These are phyloP conservation scores for Spilosoma lubricipeda DNA, from an alignment of 2,888 invertebrate species.

Conservation along the genomic window DNA sequence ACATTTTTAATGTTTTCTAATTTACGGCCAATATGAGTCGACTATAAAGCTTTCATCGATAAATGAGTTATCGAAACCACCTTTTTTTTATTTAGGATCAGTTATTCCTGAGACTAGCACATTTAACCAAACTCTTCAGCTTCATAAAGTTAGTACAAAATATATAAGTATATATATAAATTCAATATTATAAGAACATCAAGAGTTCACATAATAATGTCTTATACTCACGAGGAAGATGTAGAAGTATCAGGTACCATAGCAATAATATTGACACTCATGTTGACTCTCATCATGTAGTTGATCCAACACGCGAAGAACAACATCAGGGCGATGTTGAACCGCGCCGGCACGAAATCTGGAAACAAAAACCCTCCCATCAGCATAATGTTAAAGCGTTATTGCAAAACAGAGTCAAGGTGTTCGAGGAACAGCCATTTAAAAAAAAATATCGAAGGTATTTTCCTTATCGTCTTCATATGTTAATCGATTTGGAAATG, in stretches of 20 bases:
- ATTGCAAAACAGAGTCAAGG: slow-evolving; percentile 25
- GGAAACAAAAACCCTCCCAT: slow-evolving; percentile 44
- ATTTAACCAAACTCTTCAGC: too few relatives aligned
- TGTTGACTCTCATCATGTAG: slow-evolving; percentile 92
- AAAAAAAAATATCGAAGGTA: slow-evolving; percentile 20
- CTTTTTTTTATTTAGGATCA: too few relatives aligned
- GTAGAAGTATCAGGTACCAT: slow-evolving; percentile 86
- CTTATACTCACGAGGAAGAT: slow-evolving; percentile 70
- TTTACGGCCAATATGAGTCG: too few relatives aligned
- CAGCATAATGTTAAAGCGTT: slow-evolving; percentile 20
- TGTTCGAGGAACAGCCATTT: slow-evolving; percentile 26
- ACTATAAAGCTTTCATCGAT: too few relatives aligned
- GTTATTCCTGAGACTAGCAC: too few relatives aligned
- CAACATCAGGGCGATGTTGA: slow-evolving; percentile 88
- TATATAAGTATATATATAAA: too few relatives aligned
- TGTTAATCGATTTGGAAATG: slow-evolving; percentile 34
- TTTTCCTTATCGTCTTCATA: slow-evolving; percentile 42
- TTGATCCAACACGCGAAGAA: slow-evolving; percentile 91
- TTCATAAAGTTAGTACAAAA: too few relatives aligned
- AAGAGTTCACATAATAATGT: too few relatives aligned
- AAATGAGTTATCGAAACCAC: too few relatives aligned
- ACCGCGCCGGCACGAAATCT: slow-evolving; percentile 79
- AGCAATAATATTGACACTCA: slow-evolving; percentile 91
- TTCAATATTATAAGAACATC: too few relatives aligned
- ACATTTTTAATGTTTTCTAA: too few relatives aligned